These are phyloP conservation scores for Apteryx owenii DNA, from an alignment of 2,113 vertebrate genomes.

Conservation along the genomic window DNA sequence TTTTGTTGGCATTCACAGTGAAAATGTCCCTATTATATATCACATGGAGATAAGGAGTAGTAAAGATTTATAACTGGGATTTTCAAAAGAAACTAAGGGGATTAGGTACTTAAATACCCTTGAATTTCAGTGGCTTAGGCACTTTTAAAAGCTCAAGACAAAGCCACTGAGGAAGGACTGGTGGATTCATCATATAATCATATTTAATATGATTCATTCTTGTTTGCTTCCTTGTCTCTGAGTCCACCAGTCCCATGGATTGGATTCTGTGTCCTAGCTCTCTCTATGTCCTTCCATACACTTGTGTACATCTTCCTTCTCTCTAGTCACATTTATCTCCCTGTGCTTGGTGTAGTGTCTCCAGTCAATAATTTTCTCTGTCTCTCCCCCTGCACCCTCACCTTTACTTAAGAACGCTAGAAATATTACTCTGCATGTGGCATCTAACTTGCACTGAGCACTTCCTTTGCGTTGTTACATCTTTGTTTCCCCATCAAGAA, in stretches of 20 bases:
- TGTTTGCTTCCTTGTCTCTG: not conserved
- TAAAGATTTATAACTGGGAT: not conserved
- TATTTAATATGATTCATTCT: not conserved
- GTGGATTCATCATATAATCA: not conserved
- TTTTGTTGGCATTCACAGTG: not conserved
- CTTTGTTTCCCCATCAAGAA: conserved; percentile 19
- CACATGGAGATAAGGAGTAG: not conserved
- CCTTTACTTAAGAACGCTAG: not conserved
- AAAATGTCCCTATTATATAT: not conserved
- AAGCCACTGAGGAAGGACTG: not conserved
- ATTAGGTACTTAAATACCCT: not conserved
- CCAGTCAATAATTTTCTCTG: not conserved
- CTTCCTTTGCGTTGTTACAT: not conserved
- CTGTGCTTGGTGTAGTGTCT: not conserved
- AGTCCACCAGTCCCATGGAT: not conserved
- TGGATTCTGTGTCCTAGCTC: not conserved
- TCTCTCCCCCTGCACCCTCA: not conserved
- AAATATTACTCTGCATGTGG: not conserved
- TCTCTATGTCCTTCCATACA: not conserved
- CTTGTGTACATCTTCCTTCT: not conserved
- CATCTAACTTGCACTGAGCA: not conserved
- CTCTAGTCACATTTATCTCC: not conserved
- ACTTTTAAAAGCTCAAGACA: conserved; percentile 4
- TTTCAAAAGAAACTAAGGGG: not conserved
- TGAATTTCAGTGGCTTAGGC: conserved; percentile 21